Evolutionary conservation across 2,797 vertebrate species (phyloP).

Genomic region (Australoheros facetus): DNA sequence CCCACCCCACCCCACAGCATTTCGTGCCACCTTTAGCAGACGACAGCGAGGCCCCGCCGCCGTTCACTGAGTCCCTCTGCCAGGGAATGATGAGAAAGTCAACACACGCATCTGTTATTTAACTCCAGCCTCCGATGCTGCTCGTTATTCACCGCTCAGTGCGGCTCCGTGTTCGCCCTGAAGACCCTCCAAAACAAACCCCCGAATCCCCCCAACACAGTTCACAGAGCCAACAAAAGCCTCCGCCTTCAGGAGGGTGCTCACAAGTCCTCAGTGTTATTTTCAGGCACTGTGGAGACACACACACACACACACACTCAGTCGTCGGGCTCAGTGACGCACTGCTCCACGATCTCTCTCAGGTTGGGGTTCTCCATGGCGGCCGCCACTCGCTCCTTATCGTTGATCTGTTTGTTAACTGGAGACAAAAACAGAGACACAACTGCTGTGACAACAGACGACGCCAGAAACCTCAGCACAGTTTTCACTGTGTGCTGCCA

Average conservation of each 20-base stretch:
- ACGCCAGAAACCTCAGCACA: not conserved
- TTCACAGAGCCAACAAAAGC: not conserved
- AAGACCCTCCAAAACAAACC: not conserved
- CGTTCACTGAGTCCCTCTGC: not conserved
- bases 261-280: not conserved
- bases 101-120: not conserved
- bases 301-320: conserved; percentile 46
- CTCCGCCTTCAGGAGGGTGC: not conserved
- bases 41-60: not conserved
- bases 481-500: not conserved
- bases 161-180: not conserved
- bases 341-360: conserved; percentile 95
- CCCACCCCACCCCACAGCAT: not conserved
- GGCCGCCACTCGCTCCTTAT: conserved; percentile 95
- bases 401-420: conserved; percentile 99
- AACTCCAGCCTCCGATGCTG: too few species aligned
- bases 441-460: not conserved
- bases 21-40: not conserved
- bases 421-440: conserved; percentile 32
- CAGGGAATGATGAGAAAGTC: conserved; percentile 18
- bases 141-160: not conserved
- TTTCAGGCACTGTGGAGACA: not conserved
- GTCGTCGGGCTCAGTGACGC: conserved; percentile 90
- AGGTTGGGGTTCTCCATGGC: conserved; percentile 97
- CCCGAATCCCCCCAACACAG: accelerated